These are phyloP conservation scores for Rhineura floridana DNA, from an alignment of 2,113 vertebrate species.

Conservation along the genomic window DNA sequence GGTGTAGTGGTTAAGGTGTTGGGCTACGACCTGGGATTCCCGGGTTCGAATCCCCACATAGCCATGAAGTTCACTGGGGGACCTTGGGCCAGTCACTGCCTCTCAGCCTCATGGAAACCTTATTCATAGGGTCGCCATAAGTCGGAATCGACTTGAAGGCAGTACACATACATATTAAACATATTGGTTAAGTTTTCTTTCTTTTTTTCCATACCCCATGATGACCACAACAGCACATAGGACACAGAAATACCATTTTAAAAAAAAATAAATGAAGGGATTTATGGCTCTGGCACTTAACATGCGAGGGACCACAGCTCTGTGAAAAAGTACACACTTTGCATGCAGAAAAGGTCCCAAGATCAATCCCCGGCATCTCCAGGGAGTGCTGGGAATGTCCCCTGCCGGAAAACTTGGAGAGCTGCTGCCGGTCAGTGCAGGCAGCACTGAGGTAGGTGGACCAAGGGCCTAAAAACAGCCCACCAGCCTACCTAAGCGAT, in stretches of 20 bases:
- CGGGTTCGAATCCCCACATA: no score
- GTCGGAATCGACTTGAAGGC: no score
- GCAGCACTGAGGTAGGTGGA: neutral
- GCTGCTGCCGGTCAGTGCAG: neutral
- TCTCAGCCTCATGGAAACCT: no score
- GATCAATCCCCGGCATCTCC: no score
- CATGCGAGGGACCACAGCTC: neutral
- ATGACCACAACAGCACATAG: neutral
- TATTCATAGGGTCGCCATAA: no score
- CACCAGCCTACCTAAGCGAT: no score
- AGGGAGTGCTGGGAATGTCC: no score
- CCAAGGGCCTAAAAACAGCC: neutral
- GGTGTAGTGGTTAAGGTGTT: no score
- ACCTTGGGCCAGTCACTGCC: no score
- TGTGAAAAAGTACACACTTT: neutral
- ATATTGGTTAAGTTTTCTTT: neutral
- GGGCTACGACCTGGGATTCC: no score
- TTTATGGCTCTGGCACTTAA: neutral
- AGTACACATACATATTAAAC: no score
- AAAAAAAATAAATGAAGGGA: neutral
- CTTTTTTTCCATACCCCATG: neutral
- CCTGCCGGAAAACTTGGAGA: neutral
- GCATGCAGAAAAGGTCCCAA: neutral
- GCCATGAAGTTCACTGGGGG: no score
- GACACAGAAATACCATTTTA: neutral